Base-by-base conservation (phyloP, 2,113 vertebrate species). In the Psittacara wagleri region DNA sequence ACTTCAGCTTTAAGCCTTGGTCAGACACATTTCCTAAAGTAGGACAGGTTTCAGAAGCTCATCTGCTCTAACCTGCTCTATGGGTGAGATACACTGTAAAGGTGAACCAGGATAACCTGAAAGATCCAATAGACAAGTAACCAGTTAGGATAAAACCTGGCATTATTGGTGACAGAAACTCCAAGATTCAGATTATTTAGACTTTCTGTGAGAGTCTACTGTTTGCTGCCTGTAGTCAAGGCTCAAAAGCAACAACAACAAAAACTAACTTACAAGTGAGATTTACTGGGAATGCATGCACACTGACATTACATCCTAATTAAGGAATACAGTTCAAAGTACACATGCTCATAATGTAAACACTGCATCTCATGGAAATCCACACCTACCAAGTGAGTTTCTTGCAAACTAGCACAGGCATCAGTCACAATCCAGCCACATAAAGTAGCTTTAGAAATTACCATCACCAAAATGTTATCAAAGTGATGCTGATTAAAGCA, bases 271-370 rank as follows among this genome's bases (percentile, higher is more conserved):
- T n/a, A 75, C 67, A 94, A 74, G 43, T 81, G 74, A 84, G 66
- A 82, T 79, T 57, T 57, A 48, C 86, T 69, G 74, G 77, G 77
- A 95, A 92, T 44, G 77, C 77, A 95, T 73, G 44, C 80, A 83
- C 0, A 10, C 64, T 79, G 74, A 82, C 91, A 86, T 86, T 82
- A 77, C 46, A 86, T 75, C 52, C 83, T 82, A 94, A 92, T 91
- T 91, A 92, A 68, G 61, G 92, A 94, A 92, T 31, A 46, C 76
- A 78, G 86, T 94, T 96, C 91, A 94, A 95, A 96, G 86, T 33
- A 94, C 48, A 75, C 22, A 63, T 8, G 64, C 39, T 85, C 19
- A 77, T 90, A 88, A 90, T 83, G 67, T 77, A 94, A 91, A 62
- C 62, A 62, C 35, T 69, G 83, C 31, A 15, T 51, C 78, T 41